These are phyloP conservation scores for Zoanthus sociatus DNA, from an alignment of 92 coral and sea anemone genomes.

Conservation along the genomic window DNA sequence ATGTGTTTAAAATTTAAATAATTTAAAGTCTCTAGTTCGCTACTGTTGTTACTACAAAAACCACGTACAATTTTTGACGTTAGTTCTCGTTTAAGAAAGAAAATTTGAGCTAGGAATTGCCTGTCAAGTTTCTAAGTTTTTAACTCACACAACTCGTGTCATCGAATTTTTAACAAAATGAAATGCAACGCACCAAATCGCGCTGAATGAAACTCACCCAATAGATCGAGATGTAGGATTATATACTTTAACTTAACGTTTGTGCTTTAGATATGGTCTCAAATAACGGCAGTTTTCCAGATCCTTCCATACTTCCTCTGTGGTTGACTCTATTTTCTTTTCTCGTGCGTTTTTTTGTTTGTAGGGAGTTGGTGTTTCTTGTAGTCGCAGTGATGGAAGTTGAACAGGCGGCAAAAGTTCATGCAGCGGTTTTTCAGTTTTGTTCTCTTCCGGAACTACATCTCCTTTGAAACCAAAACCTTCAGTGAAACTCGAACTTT, in stretches of 20 bases:
- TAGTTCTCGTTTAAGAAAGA: too few relatives aligned
- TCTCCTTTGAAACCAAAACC: neutral
- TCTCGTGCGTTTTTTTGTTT: conserved; percentile 34
- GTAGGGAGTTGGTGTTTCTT: conserved; percentile 7
- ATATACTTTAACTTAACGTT: neutral
- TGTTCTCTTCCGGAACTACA: conserved; percentile 19
- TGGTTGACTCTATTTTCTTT: conserved; percentile 19
- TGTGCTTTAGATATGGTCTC: conserved; percentile 27
- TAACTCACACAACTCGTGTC: too few relatives aligned
- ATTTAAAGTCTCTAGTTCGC: too few relatives aligned
- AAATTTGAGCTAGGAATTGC: too few relatives aligned
- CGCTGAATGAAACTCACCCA: neutral
- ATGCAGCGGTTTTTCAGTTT: conserved; percentile 22
- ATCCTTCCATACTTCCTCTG: conserved; percentile 30
- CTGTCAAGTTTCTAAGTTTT: too few relatives aligned
- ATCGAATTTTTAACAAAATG: too few relatives aligned
- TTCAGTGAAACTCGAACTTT: neutral
- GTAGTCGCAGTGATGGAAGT: conserved; percentile 35
- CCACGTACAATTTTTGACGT: too few relatives aligned
- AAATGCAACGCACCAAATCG: neutral
- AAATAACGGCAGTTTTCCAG: conserved; percentile 38
- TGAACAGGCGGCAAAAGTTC: conserved; percentile 43
- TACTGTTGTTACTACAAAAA: too few relatives aligned
- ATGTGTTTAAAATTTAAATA: too few relatives aligned
- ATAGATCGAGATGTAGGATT: neutral